A percentile compares a stretch with the other conserved stretches of the same genome.
phyloP scores from a whole-genome alignment of 1,140 invertebrate genomes.

The Papilio dardanus region DNA sequence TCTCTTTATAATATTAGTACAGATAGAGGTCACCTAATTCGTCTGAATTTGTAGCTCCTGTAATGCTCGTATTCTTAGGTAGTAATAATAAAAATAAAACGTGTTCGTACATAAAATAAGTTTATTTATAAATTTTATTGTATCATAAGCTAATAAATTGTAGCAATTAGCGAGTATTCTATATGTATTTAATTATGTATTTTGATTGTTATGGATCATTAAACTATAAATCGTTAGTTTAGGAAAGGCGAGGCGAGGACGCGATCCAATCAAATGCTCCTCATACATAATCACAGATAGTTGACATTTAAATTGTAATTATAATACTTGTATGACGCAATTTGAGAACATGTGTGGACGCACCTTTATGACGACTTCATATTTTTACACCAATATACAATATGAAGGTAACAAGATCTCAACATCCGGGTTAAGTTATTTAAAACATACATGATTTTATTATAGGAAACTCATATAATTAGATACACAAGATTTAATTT shows the following conservation, averaged over 20 bases:
- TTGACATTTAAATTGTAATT: constrained; percentile 3
- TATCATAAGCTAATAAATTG: background rate
- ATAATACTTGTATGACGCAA: constrained; percentile 17
- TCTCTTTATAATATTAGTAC: too few relatives aligned
- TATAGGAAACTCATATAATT: background rate
- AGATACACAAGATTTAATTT: too few relatives aligned
- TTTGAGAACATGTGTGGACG: constrained; percentile 12
- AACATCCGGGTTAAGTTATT: background rate
- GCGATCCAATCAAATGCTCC: constrained; percentile 4
- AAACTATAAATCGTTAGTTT: constrained; percentile 17
- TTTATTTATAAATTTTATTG: background rate
- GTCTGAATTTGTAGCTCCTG: too few relatives aligned
- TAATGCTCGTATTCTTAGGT: too few relatives aligned
- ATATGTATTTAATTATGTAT: background rate
- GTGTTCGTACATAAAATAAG: background rate
- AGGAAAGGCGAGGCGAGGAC: background rate
- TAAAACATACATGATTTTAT: background rate
- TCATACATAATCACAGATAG: constrained; percentile 7
- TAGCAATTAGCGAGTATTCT: background rate
- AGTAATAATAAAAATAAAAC: background rate
- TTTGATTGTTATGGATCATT: constrained; percentile 24
- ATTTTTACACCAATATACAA: background rate
- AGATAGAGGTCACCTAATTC: too few relatives aligned
- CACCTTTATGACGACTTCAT: constrained; percentile 15
- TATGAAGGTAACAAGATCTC: constrained; percentile 4